Conservation (phyloP, 2,797 vertebrate species). For the Pipistrellus kuhlii region DNA sequence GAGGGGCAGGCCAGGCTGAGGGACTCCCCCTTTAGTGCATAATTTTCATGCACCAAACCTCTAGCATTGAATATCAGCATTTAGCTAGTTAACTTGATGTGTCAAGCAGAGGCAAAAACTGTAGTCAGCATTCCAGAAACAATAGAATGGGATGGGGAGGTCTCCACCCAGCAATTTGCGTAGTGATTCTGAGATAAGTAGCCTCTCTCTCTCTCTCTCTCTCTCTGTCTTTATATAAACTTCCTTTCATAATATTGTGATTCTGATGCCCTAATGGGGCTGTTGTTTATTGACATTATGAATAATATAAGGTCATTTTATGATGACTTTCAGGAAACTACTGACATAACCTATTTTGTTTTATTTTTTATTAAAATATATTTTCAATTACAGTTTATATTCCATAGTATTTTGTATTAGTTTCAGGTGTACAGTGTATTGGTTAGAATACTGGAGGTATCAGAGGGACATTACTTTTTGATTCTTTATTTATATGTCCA, state of each 20-base stretch:
- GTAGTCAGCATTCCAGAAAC: constrained; percentile 58
- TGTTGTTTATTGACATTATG: constrained; percentile 56
- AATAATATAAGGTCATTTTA: constrained; percentile 7
- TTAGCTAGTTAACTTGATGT: constrained; percentile 50
- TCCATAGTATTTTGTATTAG: background rate
- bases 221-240: background rate
- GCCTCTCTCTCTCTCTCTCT: background rate
- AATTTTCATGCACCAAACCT: no score
- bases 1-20: no score
- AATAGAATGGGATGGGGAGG: constrained; percentile 7
- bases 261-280: background rate
- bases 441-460: background rate
- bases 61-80: background rate
- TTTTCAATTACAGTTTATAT: background rate
- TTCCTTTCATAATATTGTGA: constrained; percentile 18
- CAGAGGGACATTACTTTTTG: background rate
- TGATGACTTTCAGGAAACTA: constrained; percentile 35
- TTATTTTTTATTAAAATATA: background rate
- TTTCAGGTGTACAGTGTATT: background rate
- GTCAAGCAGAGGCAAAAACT: constrained; percentile 57
- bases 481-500: constrained; percentile 20
- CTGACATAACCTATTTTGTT: background rate
- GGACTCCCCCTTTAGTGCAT: no score
- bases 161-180: background rate
- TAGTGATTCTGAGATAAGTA: constrained; percentile 2